phyloP scores from a whole-genome alignment of 2,888 invertebrate genomes.

The Acrocyrtus sp. region DNA sequence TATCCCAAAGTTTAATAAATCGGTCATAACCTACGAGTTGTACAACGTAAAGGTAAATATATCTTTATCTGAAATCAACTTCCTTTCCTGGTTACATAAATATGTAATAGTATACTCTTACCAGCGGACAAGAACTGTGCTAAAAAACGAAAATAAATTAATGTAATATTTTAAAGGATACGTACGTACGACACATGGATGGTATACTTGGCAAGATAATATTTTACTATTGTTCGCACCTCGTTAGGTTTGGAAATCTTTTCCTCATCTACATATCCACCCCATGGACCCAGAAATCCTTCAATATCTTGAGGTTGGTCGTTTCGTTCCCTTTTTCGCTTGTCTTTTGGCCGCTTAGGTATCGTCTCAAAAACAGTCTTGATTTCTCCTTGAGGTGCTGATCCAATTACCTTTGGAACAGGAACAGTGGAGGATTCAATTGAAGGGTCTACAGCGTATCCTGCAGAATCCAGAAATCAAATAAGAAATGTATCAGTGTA shows the following conservation, averaged over 20 bases:
- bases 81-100: too few species aligned
- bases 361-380: slow-evolving; percentile 93
- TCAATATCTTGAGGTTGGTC: slow-evolving; percentile 90
- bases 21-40: slow-evolving; percentile 89
- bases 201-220: too few species aligned
- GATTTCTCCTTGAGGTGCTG: slow-evolving; percentile 73
- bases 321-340: slow-evolving; percentile 87
- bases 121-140: slow-evolving; percentile 94
- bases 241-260: slow-evolving; percentile 90
- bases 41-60: too few species aligned
- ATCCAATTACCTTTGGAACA: slow-evolving; percentile 52
- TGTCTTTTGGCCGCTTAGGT: slow-evolving; percentile 77
- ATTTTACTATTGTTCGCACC: too few species aligned
- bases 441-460: slow-evolving; percentile 95
- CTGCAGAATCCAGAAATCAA: slow-evolving; percentile 63
- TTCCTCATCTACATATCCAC: slow-evolving; percentile 89
- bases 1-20: slow-evolving; percentile 99
- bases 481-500: slow-evolving; percentile 2
- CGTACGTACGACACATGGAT: too few species aligned
- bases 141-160: slow-evolving; percentile 29
- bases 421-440: slow-evolving; percentile 72
- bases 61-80: too few species aligned
- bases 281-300: slow-evolving; percentile 98
- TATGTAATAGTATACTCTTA: slow-evolving; percentile 66
- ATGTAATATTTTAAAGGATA: too few species aligned